Base-by-base conservation (phyloP, 2,888 invertebrate species). In the Anoplius nigerrimus region DNA sequence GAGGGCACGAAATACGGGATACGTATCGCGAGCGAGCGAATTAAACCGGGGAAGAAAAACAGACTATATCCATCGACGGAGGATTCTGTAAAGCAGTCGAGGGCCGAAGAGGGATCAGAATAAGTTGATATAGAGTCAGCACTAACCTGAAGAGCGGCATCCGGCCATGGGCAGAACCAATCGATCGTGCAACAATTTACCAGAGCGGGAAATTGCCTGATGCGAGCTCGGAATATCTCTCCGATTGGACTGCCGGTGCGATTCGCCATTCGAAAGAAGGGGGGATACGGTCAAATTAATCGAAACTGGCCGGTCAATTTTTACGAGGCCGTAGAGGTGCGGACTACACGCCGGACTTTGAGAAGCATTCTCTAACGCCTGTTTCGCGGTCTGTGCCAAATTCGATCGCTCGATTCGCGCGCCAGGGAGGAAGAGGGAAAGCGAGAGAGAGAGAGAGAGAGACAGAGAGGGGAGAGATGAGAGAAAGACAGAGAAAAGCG, bases 121-220 rank as follows among this genome's bases (percentile, higher is more conserved):
- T 34, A 34, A 34, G 11, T 34, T 6, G 48, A 16, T 4, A 4
- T 27, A 22, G 8, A n/a, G n/a, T 43, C 21, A 54, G 13, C 57
- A 80, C 73, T 75, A 80, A 96, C 96, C 90, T 95, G 93, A 24
- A 97, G 90, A 0, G 97, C 97, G 0, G 94, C 92, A 80, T 94
- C 93, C 0, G 97, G 96, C 97, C 97, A 97, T 62, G 94, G 93
- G 89, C 94, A 95, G 89, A 96, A 97, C 97, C 97, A 97, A 89
- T 97, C 97, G 77, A 97, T 97, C 2, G 97, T 97, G 87, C 97
- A 97, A 85, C 97, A 97, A 89, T 96, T 97, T 42, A 97, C 95
- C 45, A 97, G 89, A 0, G 97, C 96, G 0, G 97, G 97, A 89
- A 97, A 97, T 87, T 97, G 94, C 0, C 97, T 91, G 3, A 97